A percentile compares a stretch with the other conserved stretches of the same genome.
These are phyloP conservation scores for Micrasema minimum DNA, from an alignment of 1,140 invertebrate genomes.

Conservation along the genomic window DNA sequence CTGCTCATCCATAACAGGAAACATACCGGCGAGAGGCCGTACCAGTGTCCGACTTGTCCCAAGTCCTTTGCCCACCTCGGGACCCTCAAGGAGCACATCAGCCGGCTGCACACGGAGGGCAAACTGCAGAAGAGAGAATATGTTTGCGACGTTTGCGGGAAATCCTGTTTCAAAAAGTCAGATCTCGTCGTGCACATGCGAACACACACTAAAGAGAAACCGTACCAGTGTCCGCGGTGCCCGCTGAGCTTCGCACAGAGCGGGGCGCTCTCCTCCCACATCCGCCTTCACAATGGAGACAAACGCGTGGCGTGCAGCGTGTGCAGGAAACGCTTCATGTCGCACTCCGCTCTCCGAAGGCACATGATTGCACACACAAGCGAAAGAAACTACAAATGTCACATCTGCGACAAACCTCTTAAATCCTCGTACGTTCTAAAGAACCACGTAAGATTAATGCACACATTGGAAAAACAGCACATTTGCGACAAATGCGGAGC, in stretches of 20 bases:
- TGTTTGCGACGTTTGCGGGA: constrained; percentile 46
- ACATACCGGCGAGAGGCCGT: constrained; percentile 50
- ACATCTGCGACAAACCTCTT: constrained; percentile 59
- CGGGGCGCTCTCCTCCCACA: constrained; percentile 20
- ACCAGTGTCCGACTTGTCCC: constrained; percentile 44
- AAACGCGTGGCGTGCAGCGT: constrained; percentile 79
- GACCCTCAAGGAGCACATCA: constrained; percentile 34
- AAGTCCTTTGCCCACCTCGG: constrained; percentile 45
- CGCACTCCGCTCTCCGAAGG: constrained; percentile 5
- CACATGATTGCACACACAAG: constrained; percentile 58
- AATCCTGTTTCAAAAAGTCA: constrained; percentile 11
- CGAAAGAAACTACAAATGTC: constrained; percentile 58
- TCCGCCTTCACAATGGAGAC: constrained; percentile 79
- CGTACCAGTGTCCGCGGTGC: constrained; percentile 40
- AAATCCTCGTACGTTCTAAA: constrained; percentile 59
- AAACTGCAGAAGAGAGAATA: not conserved
- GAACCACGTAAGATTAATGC: constrained; percentile 55
- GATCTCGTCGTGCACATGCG: constrained; percentile 41
- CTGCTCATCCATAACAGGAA: constrained; percentile 33
- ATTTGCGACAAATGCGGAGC: constrained; percentile 67
- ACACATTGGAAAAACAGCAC: constrained; percentile 52
- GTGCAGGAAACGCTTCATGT: constrained; percentile 71
- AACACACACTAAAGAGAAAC: constrained; percentile 45
- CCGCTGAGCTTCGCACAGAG: constrained; percentile 52
- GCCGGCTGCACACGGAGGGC: not conserved